phyloP scores from a whole-genome alignment of 2,888 invertebrate genomes.

The Hirtodrosophila histrioides region DNA sequence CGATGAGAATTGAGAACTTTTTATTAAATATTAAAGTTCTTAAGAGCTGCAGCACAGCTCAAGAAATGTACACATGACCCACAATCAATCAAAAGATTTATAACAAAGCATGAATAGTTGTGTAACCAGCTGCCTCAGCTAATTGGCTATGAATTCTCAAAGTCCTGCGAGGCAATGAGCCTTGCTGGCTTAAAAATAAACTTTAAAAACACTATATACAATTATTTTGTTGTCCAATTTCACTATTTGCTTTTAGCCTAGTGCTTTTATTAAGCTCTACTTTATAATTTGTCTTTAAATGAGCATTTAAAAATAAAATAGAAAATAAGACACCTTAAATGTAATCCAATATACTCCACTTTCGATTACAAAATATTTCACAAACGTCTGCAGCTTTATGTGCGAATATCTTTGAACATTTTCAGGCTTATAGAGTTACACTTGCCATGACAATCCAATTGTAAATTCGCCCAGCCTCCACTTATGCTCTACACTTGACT shows the following conservation, averaged over 20 bases:
- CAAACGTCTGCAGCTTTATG: conserved; percentile 9
- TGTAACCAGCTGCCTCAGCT: conserved; percentile 14
- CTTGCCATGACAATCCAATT: conserved; percentile 58
- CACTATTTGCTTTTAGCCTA: too few species aligned
- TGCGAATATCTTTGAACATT: conserved; percentile 41
- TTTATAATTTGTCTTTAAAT: too few species aligned
- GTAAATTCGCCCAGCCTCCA: conserved; percentile 37
- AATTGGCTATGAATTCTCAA: conserved; percentile 26
- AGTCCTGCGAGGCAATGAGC: too few species aligned
- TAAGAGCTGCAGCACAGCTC: conserved; percentile 47
- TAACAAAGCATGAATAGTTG: conserved; percentile 17
- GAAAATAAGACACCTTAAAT: too few species aligned
- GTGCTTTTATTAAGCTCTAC: too few species aligned
- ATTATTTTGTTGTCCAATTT: too few species aligned
- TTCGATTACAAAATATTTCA: not conserved
- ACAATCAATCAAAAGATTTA: conserved; percentile 57
- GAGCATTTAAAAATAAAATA: too few species aligned
- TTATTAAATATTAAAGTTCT: conserved; percentile 57
- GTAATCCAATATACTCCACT: conserved; percentile 16
- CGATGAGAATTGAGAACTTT: conserved; percentile 42
- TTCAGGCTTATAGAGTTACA: conserved; percentile 38
- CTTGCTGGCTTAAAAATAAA: too few species aligned
- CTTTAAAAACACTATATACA: too few species aligned
- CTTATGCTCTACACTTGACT: conserved; percentile 21
- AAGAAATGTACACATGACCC: conserved; percentile 64